Evolutionary conservation across 2,888 invertebrate genomes (phyloP).

Genomic region (Crossocerus cetratus): DNA sequence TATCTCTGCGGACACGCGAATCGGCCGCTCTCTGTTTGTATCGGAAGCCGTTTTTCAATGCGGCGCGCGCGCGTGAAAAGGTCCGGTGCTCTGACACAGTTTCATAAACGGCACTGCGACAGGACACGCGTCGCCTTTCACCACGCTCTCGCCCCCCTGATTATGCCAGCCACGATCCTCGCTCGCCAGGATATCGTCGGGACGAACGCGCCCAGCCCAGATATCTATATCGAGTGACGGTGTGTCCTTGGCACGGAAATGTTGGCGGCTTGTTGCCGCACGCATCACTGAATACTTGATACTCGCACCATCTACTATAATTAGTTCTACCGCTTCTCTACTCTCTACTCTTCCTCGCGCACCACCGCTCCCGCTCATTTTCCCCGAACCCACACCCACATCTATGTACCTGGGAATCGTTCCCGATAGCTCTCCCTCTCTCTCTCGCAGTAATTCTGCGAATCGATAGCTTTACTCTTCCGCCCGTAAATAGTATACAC

Average conservation of each 20-base stretch:
- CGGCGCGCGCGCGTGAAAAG: neutral
- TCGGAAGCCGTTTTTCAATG: neutral
- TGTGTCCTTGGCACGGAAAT: conserved; percentile 39
- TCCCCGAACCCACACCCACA: too few species aligned
- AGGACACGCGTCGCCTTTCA: neutral
- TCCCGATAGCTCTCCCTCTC: too few species aligned
- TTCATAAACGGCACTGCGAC: neutral
- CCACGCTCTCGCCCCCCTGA: too few species aligned
- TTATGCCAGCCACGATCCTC: too few species aligned
- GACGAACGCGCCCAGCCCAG: conserved; percentile 4
- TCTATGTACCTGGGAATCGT: too few species aligned
- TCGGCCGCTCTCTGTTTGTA: neutral
- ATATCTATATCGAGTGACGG: conserved; percentile 8
- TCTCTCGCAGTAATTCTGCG: too few species aligned
- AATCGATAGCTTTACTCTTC: too few species aligned
- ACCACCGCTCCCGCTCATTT: too few species aligned
- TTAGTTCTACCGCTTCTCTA: too few species aligned
- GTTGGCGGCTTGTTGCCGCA: conserved; percentile 25
- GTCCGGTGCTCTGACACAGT: neutral
- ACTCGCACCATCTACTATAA: neutral
- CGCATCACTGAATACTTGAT: conserved; percentile 40
- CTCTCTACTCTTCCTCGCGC: too few species aligned
- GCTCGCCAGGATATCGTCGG: conserved; percentile 4
- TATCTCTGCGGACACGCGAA: conserved; percentile 31
- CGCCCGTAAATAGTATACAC: too few species aligned